Conservation (phyloP, 2,113 vertebrate genomes). For the Chaetodon trifascialis region DNA sequence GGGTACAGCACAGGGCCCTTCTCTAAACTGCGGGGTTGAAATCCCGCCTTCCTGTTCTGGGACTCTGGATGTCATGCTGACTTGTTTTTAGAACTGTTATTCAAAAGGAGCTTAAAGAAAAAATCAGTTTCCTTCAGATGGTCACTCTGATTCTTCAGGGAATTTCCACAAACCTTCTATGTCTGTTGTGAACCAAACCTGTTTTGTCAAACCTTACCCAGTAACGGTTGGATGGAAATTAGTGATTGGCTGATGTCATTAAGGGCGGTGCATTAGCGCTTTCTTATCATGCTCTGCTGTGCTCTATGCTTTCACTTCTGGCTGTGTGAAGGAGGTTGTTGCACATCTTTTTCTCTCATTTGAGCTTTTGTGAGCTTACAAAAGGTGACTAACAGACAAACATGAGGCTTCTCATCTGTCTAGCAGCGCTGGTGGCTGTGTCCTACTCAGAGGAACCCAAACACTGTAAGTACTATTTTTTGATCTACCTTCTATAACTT, state of each 20-base stretch:
- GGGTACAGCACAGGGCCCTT: too few relatives aligned
- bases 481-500: background rate
- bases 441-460: background rate
- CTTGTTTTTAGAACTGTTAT: background rate
- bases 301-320: background rate
- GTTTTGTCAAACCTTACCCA: slow-evolving; percentile 23
- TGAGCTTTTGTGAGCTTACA: accelerated
- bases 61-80: background rate
- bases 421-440: background rate
- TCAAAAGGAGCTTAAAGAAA: too few relatives aligned
- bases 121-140: background rate
- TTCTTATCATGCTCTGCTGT: accelerated
- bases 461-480: slow-evolving; percentile 43
- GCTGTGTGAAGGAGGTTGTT: accelerated
- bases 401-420: accelerated
- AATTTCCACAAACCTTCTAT: background rate
- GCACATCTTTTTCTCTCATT: accelerated
- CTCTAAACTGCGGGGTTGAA: too few relatives aligned
- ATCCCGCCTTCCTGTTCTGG: too few relatives aligned
- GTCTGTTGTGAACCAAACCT: slow-evolving; percentile 44
- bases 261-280: background rate
- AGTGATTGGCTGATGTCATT: slow-evolving; percentile 50
- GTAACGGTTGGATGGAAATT: slow-evolving; percentile 29
- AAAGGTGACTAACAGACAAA: accelerated
- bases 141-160: background rate